Percentiles rank a stretch among this genome's conserved stretches.
Conservation (phyloP, 2,888 invertebrate species). For the Nymphalis urticae region DNA sequence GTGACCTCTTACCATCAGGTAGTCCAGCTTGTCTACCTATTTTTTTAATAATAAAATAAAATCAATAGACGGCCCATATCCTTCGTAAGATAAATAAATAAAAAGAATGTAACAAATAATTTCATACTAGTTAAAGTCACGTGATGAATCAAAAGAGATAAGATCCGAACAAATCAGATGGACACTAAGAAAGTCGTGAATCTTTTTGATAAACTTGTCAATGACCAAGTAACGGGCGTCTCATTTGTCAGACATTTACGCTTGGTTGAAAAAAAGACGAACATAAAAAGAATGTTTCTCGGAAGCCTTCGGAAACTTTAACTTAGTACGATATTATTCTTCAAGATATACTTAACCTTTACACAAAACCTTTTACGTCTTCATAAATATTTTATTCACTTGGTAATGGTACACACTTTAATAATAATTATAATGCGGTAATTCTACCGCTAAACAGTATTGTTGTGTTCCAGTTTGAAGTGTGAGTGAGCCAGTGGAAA, state of each 20-base stretch:
- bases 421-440: no score
- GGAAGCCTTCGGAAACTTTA: conserved; percentile 26
- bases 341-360: background rate
- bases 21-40: no score
- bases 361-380: background rate
- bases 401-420: no score
- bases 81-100: background rate
- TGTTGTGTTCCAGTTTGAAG: no score
- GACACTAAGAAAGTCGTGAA: conserved; percentile 1
- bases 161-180: background rate
- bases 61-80: no score
- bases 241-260: conserved; percentile 34
- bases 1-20: no score
- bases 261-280: conserved; percentile 28
- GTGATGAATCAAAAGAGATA: background rate
- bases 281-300: conserved; percentile 29
- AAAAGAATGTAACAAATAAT: background rate
- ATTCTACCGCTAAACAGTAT: no score
- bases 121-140: background rate
- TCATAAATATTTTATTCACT: no score
- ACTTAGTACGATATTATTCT: background rate
- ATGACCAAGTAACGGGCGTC: conserved; percentile 35
- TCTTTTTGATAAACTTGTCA: conserved; percentile 35
- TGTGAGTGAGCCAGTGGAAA: no score
- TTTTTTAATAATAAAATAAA: no score